Base-by-base conservation (phyloP, 2,888 invertebrate genomes). In the Drosophila mulleri region DNA sequence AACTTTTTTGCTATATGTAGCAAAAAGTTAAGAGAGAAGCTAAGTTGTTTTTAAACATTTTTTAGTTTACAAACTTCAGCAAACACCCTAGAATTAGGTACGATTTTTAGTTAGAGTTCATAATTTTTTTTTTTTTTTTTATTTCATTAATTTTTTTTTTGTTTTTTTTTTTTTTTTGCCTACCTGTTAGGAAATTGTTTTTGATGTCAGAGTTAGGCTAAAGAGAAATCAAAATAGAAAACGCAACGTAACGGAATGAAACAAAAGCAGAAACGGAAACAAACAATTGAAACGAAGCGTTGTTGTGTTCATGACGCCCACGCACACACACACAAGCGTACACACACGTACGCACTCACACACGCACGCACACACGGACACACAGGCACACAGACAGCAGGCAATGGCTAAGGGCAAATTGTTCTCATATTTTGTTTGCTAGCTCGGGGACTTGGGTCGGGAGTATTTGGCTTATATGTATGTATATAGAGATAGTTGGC, bases 231-330 rank as follows among this genome's bases (percentile, higher is more conserved):
- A 61, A 69, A 75, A 54, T 18, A 67, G 54, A 64, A 66, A 63
- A 75, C 53, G 83, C 81, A 83, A 72, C 66, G 57, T 45, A 80
- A 83, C 67, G 68, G 65, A 75, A 72, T 63, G 48, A 69, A 75
- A 75, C 75, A 73, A 60, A 75, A 75, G 79, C 80, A 63, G 59
- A 72, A 75, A 75, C 63, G 58, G 54, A 78, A 80, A 67, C 56
- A 62, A 73, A 75, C 69, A 50, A 60, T 70, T 77, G 52, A 76
- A 72, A 73, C 63, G 20, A 60, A 56, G 68, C 66, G 39, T 70
- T 68, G 67, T 67, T 59, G 68, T 72, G 62, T 69, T 50, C 45
- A 37, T 52, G 47, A 45, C 47, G 52, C 52, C 32, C 69, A 62
- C 54, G 56, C 61, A 67, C 37, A 42, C 48, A 14, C 37, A 20